Conservation (phyloP, 2,888 invertebrate species). For the Aproaerema taeniolella region DNA sequence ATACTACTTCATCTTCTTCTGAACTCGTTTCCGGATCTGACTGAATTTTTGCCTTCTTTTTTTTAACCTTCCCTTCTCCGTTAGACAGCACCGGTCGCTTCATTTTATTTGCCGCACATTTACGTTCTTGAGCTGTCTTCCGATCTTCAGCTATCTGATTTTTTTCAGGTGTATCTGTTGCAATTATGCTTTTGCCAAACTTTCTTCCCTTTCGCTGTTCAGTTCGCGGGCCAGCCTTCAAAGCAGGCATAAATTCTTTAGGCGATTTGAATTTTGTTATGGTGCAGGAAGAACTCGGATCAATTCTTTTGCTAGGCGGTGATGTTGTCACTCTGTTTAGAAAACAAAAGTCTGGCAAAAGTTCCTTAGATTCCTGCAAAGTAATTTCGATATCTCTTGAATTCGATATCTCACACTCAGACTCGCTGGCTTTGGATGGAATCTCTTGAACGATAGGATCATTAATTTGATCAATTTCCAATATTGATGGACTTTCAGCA, state of each 20-base stretch:
- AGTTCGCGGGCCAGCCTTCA: conserved; percentile 6
- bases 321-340: neutral
- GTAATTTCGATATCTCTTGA: too few relatives aligned
- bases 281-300: neutral
- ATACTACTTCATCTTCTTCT: neutral
- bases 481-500: conserved; percentile 14
- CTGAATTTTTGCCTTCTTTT: conserved; percentile 3
- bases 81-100: neutral
- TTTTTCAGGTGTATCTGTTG: conserved; percentile 16
- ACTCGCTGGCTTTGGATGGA: too few relatives aligned
- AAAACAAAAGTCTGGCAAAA: neutral
- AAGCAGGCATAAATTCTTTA: neutral
- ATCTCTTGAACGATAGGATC: conserved; percentile 3
- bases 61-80: neutral
- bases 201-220: conserved; percentile 8
- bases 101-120: neutral
- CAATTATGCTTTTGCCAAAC: conserved; percentile 10
- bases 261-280: conserved; percentile 1
- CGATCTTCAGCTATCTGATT: conserved; percentile 3
- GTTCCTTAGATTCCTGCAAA: neutral
- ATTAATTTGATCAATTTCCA: conserved; percentile 7
- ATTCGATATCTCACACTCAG: too few relatives aligned
- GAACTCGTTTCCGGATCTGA: conserved; percentile 2
- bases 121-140: neutral
- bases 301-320: neutral